Base-by-base conservation (phyloP, 1,140 invertebrate species). In the Acyrthosiphon pisum region DNA sequence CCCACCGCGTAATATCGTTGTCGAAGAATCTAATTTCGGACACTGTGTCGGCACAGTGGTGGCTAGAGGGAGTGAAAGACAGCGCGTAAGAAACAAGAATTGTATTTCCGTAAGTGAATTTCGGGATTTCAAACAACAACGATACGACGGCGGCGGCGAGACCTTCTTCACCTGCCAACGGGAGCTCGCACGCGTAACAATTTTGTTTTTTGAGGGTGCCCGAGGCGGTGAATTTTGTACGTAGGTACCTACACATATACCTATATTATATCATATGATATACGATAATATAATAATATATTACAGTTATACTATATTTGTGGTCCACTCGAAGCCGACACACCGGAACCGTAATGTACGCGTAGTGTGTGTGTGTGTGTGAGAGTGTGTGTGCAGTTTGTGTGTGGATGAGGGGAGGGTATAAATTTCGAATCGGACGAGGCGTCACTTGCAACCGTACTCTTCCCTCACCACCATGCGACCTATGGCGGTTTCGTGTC, bases 21-120 rank as follows among this genome's bases (percentile, higher is more conserved):
- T 92, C 90, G 60, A 93, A 93, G 48, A 93, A 93, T 93, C 76
- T 93, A 93, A 93, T 93, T 93, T 93, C 81, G 68, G 48, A 30
- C 48, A 44, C 53, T n/a, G 56, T 41, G 23, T 11, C n/a, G 48
- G 56, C 23, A 18, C 35, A 20, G 44, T 48, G 26, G 6, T 11
- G 44, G 44, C 11, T 6, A 50, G 46, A 50, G 46, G 30, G 86
- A 8, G 46, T 35, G 18, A 35, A 35, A 41, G 18, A 50, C 18
- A 46, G 41, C 1, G 83, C 30, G 26, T 60, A 35, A 76, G 60
- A 76, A 76, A 46, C 48, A 87, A 48, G n/a, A 46, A 87, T 46
- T 44, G 83, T 41, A 87, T 87, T 87, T 53, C 37, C 48, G 48
- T 89, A 89, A 90, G 89, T 90, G 89, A 90, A 90, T 90, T 90